These are phyloP conservation scores for Lepidochrysops patricia DNA, from an alignment of 2,888 invertebrate genomes.

Conservation along the genomic window DNA sequence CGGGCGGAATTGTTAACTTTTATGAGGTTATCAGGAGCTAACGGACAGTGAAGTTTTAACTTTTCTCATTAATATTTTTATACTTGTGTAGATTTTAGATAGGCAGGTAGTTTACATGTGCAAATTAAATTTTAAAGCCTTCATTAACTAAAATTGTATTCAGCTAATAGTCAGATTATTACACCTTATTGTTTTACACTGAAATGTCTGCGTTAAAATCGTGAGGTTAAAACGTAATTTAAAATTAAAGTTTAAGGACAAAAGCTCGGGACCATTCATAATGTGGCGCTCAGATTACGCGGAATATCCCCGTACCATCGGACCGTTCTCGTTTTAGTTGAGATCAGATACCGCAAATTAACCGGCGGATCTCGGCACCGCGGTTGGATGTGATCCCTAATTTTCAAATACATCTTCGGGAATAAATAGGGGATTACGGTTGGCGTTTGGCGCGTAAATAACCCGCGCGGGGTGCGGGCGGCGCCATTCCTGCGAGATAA, in stretches of 20 bases:
- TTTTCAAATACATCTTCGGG: conserved; percentile 72
- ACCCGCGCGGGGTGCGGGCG: conserved; percentile 58
- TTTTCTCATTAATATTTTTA: not conserved
- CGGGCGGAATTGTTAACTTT: not conserved
- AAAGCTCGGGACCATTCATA: not conserved
- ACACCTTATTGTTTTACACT: no score
- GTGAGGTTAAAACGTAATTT: not conserved
- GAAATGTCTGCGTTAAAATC: not conserved
- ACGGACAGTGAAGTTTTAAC: not conserved
- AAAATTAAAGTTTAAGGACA: not conserved
- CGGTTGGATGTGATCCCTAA: conserved; percentile 67
- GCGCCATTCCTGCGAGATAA: conserved; percentile 53
- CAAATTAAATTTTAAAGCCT: not conserved
- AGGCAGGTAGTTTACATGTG: no score
- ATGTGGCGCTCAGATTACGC: not conserved
- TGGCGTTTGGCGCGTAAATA: conserved; percentile 66
- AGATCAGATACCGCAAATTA: conserved; percentile 48
- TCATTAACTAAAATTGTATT: no score
- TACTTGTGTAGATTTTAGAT: not conserved
- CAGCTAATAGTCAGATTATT: no score
- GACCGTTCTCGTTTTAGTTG: conserved; percentile 17
- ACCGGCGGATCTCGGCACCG: conserved; percentile 42
- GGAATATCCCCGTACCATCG: conserved; percentile 34
- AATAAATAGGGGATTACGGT: conserved; percentile 73
- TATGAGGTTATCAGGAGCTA: conserved; percentile 1